Conservation (phyloP, 2,113 vertebrate genomes). For the Aegithalos caudatus region DNA sequence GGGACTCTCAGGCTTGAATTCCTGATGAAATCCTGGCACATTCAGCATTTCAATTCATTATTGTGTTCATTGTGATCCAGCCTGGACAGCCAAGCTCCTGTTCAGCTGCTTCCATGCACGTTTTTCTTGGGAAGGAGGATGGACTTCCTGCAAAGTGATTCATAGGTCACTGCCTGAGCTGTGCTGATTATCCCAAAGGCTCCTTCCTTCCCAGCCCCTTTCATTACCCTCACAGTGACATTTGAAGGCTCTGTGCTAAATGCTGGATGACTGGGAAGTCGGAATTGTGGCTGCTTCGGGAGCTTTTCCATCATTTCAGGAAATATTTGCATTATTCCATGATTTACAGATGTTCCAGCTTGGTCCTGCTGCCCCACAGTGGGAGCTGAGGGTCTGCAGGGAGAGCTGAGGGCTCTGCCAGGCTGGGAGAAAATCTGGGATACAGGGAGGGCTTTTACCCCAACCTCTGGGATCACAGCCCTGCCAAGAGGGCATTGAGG, state of each 20-base stretch:
- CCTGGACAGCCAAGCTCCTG: neutral
- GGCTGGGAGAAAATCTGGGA: neutral
- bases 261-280: neutral
- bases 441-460: too few relatives aligned
- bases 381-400: neutral
- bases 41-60: neutral
- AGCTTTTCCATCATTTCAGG: neutral
- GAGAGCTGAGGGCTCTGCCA: neutral
- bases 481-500: neutral
- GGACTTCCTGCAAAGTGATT: constrained; percentile 1
- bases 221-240: neutral
- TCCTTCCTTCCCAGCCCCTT: neutral
- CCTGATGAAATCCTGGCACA: neutral
- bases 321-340: too few relatives aligned
- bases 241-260: neutral
- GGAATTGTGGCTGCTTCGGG: neutral
- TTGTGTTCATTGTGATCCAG: neutral
- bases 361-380: fast-evolving
- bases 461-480: neutral
- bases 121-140: neutral
- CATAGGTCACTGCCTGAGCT: neutral
- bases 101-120: neutral
- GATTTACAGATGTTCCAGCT: neutral
- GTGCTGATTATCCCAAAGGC: neutral
- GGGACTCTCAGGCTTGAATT: neutral